Percentiles rank a stretch among this genome's conserved stretches.
Evolutionary conservation across 2,113 vertebrate species (phyloP).

Genomic region (Bombycilla garrulus): DNA sequence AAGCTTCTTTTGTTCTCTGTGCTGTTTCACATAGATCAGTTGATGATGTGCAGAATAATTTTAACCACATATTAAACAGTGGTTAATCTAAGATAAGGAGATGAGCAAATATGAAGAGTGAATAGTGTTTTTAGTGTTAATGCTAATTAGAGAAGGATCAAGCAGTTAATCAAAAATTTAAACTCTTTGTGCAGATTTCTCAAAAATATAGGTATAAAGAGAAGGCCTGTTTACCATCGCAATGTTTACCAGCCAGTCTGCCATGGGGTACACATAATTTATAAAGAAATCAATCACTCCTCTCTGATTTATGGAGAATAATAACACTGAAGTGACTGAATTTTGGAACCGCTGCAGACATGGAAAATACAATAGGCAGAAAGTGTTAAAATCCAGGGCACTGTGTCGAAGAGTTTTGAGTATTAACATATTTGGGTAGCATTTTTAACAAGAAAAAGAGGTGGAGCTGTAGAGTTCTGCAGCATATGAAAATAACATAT

Average conservation of each 20-base stretch:
- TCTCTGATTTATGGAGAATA: slow-evolving; percentile 7
- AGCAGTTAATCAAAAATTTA: slow-evolving; percentile 38
- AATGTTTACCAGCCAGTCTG: slow-evolving; percentile 13
- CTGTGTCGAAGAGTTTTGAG: neutral
- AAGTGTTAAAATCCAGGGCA: slow-evolving; percentile 30
- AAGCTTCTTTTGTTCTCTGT: slow-evolving; percentile 66
- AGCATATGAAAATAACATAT: slow-evolving; percentile 42
- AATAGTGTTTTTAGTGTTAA: slow-evolving; percentile 47
- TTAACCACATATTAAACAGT: slow-evolving; percentile 59
- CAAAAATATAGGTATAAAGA: slow-evolving; percentile 3
- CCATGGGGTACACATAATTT: neutral
- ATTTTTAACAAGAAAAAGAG: slow-evolving; percentile 6
- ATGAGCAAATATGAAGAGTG: slow-evolving; percentile 62
- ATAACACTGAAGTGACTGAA: neutral
- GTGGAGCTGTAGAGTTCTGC: neutral
- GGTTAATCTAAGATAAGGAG: slow-evolving; percentile 61
- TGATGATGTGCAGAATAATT: slow-evolving; percentile 64
- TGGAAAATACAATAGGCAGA: slow-evolving; percentile 13
- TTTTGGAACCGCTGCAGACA: neutral
- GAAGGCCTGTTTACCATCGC: neutral
- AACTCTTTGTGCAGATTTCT: neutral
- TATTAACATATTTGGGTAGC: neutral
- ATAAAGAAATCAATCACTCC: neutral
- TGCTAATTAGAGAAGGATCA: slow-evolving; percentile 46
- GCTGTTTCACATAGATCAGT: slow-evolving; percentile 52